Evolutionary conservation across 1,140 invertebrate genomes (phyloP).

Genomic region (Uloborus diversus): DNA sequence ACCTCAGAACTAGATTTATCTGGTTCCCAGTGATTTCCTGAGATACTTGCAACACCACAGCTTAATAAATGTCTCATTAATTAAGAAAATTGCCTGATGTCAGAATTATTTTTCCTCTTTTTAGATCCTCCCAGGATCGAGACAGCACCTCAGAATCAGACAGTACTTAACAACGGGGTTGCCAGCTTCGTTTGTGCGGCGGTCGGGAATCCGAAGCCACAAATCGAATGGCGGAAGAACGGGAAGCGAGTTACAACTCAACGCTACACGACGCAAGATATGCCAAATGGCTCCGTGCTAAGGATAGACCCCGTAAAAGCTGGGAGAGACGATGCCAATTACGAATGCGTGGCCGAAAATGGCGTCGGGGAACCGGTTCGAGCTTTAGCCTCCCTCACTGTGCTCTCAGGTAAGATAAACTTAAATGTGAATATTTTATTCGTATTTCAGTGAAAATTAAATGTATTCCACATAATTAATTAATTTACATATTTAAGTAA

Average conservation of each 20-base stretch:
- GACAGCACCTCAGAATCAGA: conserved; percentile 83
- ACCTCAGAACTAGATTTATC: too few relatives aligned
- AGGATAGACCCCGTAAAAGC: conserved; percentile 90
- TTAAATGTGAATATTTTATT: not conserved
- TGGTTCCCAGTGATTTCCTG: too few relatives aligned
- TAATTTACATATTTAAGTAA: too few relatives aligned
- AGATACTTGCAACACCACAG: too few relatives aligned
- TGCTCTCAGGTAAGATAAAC: conserved; percentile 82
- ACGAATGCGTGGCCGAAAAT: conserved; percentile 97
- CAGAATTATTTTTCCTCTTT: conserved; percentile 53
- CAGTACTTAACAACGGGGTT: conserved; percentile 87
- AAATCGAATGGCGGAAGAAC: conserved; percentile 68
- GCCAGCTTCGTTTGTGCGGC: conserved; percentile 96
- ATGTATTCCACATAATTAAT: too few relatives aligned
- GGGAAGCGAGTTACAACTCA: conserved; percentile 64
- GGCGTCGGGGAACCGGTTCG: conserved; percentile 92
- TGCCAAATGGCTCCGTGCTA: conserved; percentile 80
- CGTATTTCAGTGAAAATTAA: too few relatives aligned
- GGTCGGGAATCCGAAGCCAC: conserved; percentile 80
- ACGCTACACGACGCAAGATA: conserved; percentile 66
- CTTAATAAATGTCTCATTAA: too few relatives aligned
- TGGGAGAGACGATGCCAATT: conserved; percentile 84
- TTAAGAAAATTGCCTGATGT: too few relatives aligned
- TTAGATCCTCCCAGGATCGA: conserved; percentile 92
- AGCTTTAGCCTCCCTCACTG: conserved; percentile 84